Base-by-base conservation (phyloP, 2,113 vertebrate species). In the Atractosteus spatula region DNA sequence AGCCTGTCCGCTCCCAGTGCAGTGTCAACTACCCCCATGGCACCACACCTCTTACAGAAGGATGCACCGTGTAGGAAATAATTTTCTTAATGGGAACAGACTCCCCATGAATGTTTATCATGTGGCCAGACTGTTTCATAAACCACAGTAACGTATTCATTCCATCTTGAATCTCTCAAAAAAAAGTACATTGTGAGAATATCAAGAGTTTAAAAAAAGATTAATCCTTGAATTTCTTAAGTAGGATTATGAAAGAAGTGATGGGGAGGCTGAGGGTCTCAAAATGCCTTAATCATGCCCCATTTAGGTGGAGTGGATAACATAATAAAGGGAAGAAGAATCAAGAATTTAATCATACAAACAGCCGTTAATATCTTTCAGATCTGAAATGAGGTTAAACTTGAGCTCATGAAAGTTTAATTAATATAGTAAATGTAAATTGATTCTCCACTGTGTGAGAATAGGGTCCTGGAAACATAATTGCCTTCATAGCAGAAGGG, bases 291-390 rank as follows among this genome's bases (percentile, higher is more conserved):
- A 61, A 68, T 73, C 72, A 73, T 68, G 59, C 47, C n/a, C 71
- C 61, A n/a, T 55, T 61, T 41, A 73, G 56, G 63, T 67, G 14
- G 71, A 66, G 41, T 61, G 57, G 66, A 68, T 68, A 61, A 74
- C 68, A 62, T 54, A 68, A 54, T 62, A 55, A 74, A 74, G 56
- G 51, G 72, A 66, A 61, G 44, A 57, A 44, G 55, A 68, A 56
- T 62, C 72, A 74, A 62, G 66, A 17, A 44, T 14, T 74, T 74
- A 74, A 74, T 68, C 72, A 74, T 42, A n/a, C 16, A 12, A 44
- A 74, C 62, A 56, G 62, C 57, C 41, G 11, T 68, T 68, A 61
- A 68, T 74, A 73, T 73, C 56, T 62, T 68, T 74, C 56, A 62
- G 54, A 68, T 74, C 62, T 73, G 43, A 62, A 44, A 62, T 54